phyloP scores from a whole-genome alignment of 2,888 invertebrate species.

The Eupithecia insigniata region DNA sequence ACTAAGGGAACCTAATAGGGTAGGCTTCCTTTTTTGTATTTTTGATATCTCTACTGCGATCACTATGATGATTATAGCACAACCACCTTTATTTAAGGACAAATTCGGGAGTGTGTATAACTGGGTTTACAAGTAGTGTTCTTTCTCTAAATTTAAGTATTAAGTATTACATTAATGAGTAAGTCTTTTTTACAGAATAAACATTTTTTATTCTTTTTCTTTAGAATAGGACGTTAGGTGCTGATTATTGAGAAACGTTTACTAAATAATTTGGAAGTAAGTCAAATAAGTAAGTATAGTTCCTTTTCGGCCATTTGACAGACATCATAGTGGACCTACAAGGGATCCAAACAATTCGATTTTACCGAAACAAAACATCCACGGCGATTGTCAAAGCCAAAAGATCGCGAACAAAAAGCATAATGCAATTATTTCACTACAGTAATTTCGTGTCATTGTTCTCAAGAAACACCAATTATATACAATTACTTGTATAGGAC shows the following conservation, averaged over 20 bases:
- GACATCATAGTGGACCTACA: constrained; percentile 25
- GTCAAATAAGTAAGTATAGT: neutral
- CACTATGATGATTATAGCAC: too few species aligned
- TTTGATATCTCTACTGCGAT: too few species aligned
- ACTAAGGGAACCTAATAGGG: too few species aligned
- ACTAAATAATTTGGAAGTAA: neutral
- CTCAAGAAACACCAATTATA: constrained; percentile 83
- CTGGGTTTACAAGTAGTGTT: too few species aligned
- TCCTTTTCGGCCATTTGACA: constrained; percentile 19
- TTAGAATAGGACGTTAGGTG: neutral
- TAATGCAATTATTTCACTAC: constrained; percentile 79
- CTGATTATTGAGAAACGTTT: neutral
- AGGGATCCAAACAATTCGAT: constrained; percentile 50
- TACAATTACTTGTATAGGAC: constrained; percentile 83
- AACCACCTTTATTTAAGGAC: too few species aligned
- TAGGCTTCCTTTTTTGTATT: too few species aligned
- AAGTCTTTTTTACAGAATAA: too few species aligned
- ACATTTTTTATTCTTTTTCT: too few species aligned
- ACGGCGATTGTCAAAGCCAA: constrained; percentile 74
- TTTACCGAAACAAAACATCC: constrained; percentile 63
- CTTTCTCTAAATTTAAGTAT: too few species aligned
- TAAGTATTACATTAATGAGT: too few species aligned
- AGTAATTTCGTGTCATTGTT: constrained; percentile 82
- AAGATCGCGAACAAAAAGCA: constrained; percentile 61
- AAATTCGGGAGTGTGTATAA: too few species aligned